Evolutionary conservation across 1,140 invertebrate species (phyloP).

Genomic region (Scylla paramamosain): DNA sequence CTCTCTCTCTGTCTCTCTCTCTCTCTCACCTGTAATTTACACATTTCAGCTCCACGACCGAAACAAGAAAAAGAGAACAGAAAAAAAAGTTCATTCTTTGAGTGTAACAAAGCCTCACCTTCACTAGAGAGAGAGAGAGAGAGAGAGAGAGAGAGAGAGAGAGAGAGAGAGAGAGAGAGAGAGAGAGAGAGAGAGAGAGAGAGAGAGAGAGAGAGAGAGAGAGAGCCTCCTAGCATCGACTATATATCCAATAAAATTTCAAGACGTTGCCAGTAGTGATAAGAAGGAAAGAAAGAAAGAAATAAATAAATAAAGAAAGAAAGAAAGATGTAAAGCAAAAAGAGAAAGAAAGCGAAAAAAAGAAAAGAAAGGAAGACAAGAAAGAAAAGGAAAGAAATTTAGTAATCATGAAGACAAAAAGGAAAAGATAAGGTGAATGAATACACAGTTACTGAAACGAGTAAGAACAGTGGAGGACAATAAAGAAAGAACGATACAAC

Average conservation of each 20-base stretch:
- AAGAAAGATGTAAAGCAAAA: background rate
- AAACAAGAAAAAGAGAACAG: too few relatives aligned
- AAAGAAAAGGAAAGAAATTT: background rate
- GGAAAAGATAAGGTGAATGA: background rate
- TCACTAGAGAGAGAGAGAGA: background rate
- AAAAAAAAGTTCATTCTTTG: too few relatives aligned
- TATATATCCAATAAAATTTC: background rate
- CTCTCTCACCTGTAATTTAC: too few relatives aligned
- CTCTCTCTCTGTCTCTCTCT: too few relatives aligned
- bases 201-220: background rate
- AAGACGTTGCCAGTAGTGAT: background rate
- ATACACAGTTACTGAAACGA: background rate
- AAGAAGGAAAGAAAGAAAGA: background rate
- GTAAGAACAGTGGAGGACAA: background rate
- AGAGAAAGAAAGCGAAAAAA: background rate
- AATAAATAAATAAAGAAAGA: background rate
- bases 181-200: too few relatives aligned
- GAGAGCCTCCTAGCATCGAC: background rate
- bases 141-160: too few relatives aligned
- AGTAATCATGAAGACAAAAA: background rate
- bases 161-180: too few relatives aligned
- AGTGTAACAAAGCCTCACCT: too few relatives aligned
- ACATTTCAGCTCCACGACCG: too few relatives aligned
- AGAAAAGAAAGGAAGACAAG: background rate
- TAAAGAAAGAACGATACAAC: background rate